phyloP scores from a whole-genome alignment of 2,888 invertebrate species.

The Crepidodera aurea region DNA sequence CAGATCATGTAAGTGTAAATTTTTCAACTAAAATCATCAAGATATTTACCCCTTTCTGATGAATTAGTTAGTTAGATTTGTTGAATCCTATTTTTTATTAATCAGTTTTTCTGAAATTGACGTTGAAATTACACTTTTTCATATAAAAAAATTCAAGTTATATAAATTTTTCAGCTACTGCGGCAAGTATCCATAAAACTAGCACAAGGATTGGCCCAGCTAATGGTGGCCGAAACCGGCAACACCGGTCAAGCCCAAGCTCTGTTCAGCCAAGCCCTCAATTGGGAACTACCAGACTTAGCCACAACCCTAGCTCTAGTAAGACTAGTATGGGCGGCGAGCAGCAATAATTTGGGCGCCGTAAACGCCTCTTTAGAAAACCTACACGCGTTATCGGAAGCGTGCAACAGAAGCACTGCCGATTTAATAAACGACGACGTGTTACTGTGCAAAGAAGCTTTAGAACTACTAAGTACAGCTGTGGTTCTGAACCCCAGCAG shows the following conservation, averaged over 20 bases:
- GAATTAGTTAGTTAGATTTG: not conserved
- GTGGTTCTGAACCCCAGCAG: conserved; percentile 89
- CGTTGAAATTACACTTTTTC: no score
- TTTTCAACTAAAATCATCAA: not conserved
- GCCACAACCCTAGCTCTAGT: conserved; percentile 78
- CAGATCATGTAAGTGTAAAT: conserved; percentile 73
- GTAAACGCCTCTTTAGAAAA: conserved; percentile 68
- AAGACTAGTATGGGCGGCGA: conserved; percentile 81
- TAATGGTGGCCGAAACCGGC: conserved; percentile 57
- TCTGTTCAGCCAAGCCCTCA: conserved; percentile 69
- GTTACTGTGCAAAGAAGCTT: conserved; percentile 80
- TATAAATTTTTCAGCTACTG: conserved; percentile 62
- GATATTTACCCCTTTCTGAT: not conserved
- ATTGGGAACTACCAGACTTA: conserved; percentile 77
- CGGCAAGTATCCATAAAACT: conserved; percentile 85
- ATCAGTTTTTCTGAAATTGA: no score
- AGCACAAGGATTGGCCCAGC: conserved; percentile 81
- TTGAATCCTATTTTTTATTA: no score
- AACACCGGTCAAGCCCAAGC: conserved; percentile 57
- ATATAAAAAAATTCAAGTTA: no score
- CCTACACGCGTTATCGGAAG: conserved; percentile 72
- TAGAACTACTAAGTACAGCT: conserved; percentile 90
- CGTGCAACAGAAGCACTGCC: conserved; percentile 67
- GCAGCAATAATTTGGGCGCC: conserved; percentile 71
- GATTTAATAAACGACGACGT: conserved; percentile 58